Percentiles rank a stretch among this genome's conserved stretches.
phyloP scores from a whole-genome alignment of 2,113 vertebrate species.

The Oreochromis tanganicae region DNA sequence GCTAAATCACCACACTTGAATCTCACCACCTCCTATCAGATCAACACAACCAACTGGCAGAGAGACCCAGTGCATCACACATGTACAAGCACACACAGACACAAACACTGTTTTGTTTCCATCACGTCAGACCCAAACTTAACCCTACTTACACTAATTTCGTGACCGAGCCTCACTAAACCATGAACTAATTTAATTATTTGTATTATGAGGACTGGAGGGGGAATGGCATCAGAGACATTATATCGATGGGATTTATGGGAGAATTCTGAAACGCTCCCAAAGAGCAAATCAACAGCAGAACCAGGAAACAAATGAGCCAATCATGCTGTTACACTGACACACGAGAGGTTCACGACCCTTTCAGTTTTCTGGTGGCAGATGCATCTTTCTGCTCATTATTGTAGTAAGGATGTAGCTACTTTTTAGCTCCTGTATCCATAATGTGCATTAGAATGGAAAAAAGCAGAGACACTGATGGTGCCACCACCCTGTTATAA shows the following conservation, averaged over 20 bases:
- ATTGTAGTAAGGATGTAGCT: not conserved
- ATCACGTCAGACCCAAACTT: not conserved
- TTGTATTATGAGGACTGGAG: not conserved
- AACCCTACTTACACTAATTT: not conserved
- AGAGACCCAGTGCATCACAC: not conserved
- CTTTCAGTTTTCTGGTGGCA: not conserved
- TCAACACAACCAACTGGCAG: conserved; percentile 18
- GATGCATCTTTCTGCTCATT: not conserved
- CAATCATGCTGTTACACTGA: not conserved
- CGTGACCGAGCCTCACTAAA: not conserved
- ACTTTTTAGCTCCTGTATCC: not conserved
- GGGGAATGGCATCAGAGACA: not conserved
- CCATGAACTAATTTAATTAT: not conserved
- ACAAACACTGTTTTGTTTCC: not conserved
- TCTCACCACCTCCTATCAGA: conserved; percentile 37
- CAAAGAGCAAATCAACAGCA: not conserved
- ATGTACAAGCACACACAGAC: not conserved
- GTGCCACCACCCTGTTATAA: not conserved
- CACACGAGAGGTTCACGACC: not conserved
- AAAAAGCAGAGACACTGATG: not conserved
- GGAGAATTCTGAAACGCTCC: not conserved
- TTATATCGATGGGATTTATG: not conserved
- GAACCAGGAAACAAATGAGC: not conserved
- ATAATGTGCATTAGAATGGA: not conserved
- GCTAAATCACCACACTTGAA: conserved; percentile 52